These are phyloP conservation scores for Tetheella fluctuosa DNA, from an alignment of 2,888 invertebrate genomes.

Conservation along the genomic window DNA sequence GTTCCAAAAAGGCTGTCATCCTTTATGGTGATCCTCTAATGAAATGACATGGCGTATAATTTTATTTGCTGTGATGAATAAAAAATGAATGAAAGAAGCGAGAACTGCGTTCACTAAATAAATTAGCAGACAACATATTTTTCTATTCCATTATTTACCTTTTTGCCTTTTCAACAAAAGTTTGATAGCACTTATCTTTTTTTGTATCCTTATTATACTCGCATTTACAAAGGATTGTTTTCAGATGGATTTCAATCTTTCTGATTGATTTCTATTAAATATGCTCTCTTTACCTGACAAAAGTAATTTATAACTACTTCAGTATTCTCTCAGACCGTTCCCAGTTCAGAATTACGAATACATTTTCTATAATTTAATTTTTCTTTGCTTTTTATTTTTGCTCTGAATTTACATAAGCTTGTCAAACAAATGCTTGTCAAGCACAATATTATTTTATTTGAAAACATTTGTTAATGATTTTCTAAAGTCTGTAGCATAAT, in stretches of 20 bases:
- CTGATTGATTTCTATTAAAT: slow-evolving; percentile 3
- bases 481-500: background rate
- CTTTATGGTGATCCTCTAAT: slow-evolving; percentile 52
- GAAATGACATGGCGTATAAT: slow-evolving; percentile 57
- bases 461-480: background rate
- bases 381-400: too few species aligned
- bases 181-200: background rate
- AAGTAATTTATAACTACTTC: background rate
- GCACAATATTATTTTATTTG: background rate
- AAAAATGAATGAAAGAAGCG: slow-evolving; percentile 45
- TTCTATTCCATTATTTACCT: background rate
- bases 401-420: too few species aligned
- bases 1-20: slow-evolving; percentile 32
- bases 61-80: slow-evolving; percentile 60
- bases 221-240: background rate
- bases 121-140: slow-evolving; percentile 10
- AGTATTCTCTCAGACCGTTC: background rate
- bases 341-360: background rate
- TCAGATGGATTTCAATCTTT: background rate
- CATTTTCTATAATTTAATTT: background rate
- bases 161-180: background rate
- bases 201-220: background rate
- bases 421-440: background rate
- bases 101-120: slow-evolving; percentile 17
- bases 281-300: slow-evolving; percentile 5